These are phyloP conservation scores for Diadema setosum DNA, from an alignment of 35 echinoderm and acorn worm species.

Conservation along the genomic window DNA sequence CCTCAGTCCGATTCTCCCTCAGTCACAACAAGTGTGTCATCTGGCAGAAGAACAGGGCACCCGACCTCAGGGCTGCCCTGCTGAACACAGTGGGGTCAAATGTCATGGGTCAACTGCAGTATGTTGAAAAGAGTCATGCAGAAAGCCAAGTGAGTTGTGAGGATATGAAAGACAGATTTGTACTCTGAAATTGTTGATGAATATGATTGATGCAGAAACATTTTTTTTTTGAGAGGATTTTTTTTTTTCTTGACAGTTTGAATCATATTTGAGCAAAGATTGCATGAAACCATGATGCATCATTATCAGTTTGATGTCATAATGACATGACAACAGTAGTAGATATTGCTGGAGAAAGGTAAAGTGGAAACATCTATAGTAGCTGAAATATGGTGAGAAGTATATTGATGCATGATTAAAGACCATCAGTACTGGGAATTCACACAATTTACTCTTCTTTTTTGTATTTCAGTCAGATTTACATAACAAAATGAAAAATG, in stretches of 20 bases:
- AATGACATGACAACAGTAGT: no score
- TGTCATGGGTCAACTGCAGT: conserved; percentile 74
- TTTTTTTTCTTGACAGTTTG: not conserved
- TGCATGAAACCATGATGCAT: no score
- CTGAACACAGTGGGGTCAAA: conserved; percentile 62
- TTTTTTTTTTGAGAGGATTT: not conserved
- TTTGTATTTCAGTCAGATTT: no score
- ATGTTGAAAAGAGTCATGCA: conserved; percentile 7
- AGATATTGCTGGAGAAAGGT: no score
- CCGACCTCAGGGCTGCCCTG: conserved; percentile 58
- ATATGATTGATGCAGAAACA: not conserved
- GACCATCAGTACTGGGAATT: no score
- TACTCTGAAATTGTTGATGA: not conserved
- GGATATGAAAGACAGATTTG: not conserved
- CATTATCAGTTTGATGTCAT: no score
- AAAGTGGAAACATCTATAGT: no score
- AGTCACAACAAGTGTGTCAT: conserved; percentile 78
- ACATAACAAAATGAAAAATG: no score
- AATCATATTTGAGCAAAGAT: no score
- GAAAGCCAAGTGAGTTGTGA: conserved; percentile 66
- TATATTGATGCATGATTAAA: no score
- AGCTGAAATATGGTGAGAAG: no score
- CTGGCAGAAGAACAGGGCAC: conserved; percentile 86
- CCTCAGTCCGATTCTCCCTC: conserved; percentile 63
- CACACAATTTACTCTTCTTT: no score